phyloP scores from a whole-genome alignment of 1,140 invertebrate genomes.

The Hyposmocoma kahamanoa region DNA sequence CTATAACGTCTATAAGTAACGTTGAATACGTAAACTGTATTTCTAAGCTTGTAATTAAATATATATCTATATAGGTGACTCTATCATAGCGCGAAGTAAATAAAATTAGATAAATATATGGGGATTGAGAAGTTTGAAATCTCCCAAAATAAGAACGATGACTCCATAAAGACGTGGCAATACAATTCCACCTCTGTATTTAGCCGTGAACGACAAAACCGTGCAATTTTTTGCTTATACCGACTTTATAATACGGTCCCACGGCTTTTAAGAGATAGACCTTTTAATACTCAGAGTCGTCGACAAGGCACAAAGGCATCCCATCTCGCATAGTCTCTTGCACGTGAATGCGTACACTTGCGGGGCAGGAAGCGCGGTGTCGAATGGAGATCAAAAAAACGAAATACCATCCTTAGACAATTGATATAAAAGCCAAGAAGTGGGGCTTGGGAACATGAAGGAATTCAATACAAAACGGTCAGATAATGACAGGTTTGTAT shows the following conservation, averaged over 20 bases:
- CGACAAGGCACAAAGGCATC: constrained; percentile 67
- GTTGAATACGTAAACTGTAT: too few relatives aligned
- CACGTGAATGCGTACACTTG: constrained; percentile 53
- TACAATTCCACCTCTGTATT: too few relatives aligned
- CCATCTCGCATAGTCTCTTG: constrained; percentile 39
- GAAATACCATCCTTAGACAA: constrained; percentile 53
- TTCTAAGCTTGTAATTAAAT: too few relatives aligned
- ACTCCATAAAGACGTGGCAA: too few relatives aligned
- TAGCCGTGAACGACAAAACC: not conserved
- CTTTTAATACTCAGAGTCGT: constrained; percentile 50
- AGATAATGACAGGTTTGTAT: constrained; percentile 32
- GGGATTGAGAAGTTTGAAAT: too few relatives aligned
- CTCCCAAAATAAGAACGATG: too few relatives aligned
- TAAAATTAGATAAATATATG: too few relatives aligned
- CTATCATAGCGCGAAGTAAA: too few relatives aligned
- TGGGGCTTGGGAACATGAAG: constrained; percentile 35
- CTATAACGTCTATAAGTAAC: too few relatives aligned
- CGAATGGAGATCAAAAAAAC: constrained; percentile 54
- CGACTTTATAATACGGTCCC: constrained; percentile 26
- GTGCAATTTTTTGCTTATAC: constrained; percentile 4
- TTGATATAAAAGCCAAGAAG: constrained; percentile 40
- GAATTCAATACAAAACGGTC: constrained; percentile 20
- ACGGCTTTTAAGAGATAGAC: constrained; percentile 57
- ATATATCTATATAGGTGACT: too few relatives aligned
- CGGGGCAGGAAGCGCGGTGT: constrained; percentile 63